Evolutionary conservation across 2,797 vertebrate species (phyloP), one percentile per base, ranked within the genome.

Genomic region (Amniataba percoides): DNA sequence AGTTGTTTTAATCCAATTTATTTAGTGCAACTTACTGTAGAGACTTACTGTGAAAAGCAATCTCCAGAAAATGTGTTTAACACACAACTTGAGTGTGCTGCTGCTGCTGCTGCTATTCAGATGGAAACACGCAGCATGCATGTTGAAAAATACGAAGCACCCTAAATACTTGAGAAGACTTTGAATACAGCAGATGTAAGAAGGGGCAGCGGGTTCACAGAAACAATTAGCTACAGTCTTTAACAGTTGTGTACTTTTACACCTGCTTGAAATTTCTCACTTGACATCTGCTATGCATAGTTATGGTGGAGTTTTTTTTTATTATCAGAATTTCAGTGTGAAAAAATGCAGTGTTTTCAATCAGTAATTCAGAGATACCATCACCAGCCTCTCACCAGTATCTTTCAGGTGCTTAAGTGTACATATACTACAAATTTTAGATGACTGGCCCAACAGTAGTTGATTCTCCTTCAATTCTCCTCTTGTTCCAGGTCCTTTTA

Each of bases 51-150:
- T 51, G 66, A 86, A 83, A 88, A 77, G 55, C 61, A 86, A 65
- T 82, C 81, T 69, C 40, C 25, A 67, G 52, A 71, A 77, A 77
- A 77, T 85, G 65, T 79, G 31, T 82, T 78, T 70, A 88, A 85
- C 76, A 53, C 72, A 81, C 70, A 80, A 71, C 36, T 48, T 43
- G 48, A 70, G 55, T 77, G 64, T 77, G 74, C n/a, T n/a, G n/a
- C n/a, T 64, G 45, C 75, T 77, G 74, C 57, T 27, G 69, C 83
- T 74, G 70, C 53, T 70, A 16, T 71, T 77, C 69, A 71, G 63
- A 74, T 86, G 66, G 57, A 75, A 82, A 57, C 25, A 57, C 21
- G 18, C 61, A 40, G 61, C 34, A 15, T 67, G 71, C 39, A 18
- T 5, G n/a, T 25, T 40, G 45, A 60, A 81, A 75, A 52, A 43